Evolutionary conservation across 1,140 invertebrate species (phyloP).

Genomic region (Orius laevigatus): DNA sequence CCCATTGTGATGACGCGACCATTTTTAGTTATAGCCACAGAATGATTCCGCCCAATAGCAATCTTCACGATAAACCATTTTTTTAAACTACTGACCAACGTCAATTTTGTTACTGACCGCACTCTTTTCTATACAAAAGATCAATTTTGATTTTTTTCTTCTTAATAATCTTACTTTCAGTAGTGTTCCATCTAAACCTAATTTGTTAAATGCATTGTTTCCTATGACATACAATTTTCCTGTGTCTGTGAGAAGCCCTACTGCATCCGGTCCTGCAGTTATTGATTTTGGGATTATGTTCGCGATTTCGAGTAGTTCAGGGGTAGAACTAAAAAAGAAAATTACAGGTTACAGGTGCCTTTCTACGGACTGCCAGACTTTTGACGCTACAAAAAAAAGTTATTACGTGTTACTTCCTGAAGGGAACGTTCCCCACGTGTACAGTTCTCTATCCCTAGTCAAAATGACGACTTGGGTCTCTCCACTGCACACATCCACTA

Average conservation of each 20-base stretch:
- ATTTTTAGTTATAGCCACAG: constrained; percentile 42
- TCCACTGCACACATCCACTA: constrained; percentile 44
- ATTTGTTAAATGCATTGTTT: constrained; percentile 48
- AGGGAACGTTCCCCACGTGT: constrained; percentile 41
- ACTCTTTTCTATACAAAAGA: constrained; percentile 5
- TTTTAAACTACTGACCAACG: constrained; percentile 13
- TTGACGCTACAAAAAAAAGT: too few species aligned
- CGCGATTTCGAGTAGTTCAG: constrained; percentile 30
- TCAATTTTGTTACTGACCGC: constrained; percentile 5
- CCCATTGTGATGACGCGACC: constrained; percentile 51
- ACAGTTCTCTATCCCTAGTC: constrained; percentile 40
- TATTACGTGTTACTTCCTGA: constrained; percentile 2
- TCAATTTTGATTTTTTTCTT: neutral
- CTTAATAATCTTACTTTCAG: neutral
- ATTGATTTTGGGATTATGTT: constrained; percentile 35
- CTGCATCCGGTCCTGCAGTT: constrained; percentile 44
- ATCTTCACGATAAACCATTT: constrained; percentile 31
- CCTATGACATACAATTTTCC: constrained; percentile 50
- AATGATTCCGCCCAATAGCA: constrained; percentile 38
- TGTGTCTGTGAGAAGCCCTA: constrained; percentile 43
- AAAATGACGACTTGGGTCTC: constrained; percentile 47
- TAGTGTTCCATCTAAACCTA: constrained; percentile 33
- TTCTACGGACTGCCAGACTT: too few species aligned
- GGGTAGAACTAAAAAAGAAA: constrained; percentile 30
- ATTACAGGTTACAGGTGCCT: too few species aligned